Evolutionary conservation across 2,113 vertebrate species (phyloP).

Genomic region (Andinoacara biseriatus): DNA sequence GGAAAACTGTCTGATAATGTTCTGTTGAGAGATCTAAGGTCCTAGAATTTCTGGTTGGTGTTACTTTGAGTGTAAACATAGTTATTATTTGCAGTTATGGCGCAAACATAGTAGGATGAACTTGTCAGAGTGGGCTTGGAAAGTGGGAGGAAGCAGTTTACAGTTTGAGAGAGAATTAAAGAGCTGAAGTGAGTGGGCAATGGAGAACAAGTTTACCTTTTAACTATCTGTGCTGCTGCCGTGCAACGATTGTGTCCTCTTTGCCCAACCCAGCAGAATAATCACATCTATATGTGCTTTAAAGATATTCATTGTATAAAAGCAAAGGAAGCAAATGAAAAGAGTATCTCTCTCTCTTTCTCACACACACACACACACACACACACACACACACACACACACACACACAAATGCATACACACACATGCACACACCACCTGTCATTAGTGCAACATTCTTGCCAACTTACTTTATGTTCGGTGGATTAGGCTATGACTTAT

Average conservation of each 20-base stretch:
- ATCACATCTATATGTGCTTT: neutral
- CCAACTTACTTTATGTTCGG: conserved; percentile 41
- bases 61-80: neutral
- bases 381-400: neutral
- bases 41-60: neutral
- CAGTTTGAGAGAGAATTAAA: neutral
- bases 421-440: neutral
- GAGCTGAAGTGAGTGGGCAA: neutral
- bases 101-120: no score
- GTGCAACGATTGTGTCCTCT: neutral
- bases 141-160: neutral
- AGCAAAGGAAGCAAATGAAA: neutral
- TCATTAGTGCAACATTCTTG: conserved; percentile 26
- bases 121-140: neutral
- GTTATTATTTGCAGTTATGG: no score
- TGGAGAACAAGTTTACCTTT: neutral
- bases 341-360: no score
- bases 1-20: neutral
- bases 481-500: conserved; percentile 54
- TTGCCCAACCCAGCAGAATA: neutral
- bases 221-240: neutral
- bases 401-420: neutral
- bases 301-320: neutral
- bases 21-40: neutral
- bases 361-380: no score